A percentile compares a stretch with the other conserved stretches of the same genome.
These are phyloP conservation scores for Halictus rubicundus DNA, from an alignment of 1,140 invertebrate species.

Conservation along the genomic window DNA sequence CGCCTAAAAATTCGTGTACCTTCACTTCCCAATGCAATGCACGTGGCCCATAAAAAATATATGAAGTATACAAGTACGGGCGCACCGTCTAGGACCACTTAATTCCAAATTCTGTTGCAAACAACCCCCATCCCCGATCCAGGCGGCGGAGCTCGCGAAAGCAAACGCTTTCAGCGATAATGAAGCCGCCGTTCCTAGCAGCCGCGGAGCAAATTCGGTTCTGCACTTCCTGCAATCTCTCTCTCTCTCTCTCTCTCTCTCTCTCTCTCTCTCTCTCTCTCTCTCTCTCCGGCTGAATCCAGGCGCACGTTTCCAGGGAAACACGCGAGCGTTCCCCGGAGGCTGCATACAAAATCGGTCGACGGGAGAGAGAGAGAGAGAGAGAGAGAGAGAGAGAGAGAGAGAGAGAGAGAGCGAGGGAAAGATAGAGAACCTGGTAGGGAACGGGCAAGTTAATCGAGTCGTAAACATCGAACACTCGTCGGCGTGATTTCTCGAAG, in stretches of 20 bases:
- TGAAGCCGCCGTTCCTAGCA: not conserved
- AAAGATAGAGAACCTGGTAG: too few species aligned
- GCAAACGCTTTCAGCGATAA: not conserved
- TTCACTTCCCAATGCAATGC: too few species aligned
- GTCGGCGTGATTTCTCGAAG: slow-evolving; percentile 35
- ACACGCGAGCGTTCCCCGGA: slow-evolving; percentile 9
- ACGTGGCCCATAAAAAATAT: too few species aligned
- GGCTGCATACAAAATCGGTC: slow-evolving; percentile 8
- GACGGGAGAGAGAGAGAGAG: not conserved
- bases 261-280: too few species aligned
- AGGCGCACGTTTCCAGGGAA: slow-evolving; percentile 2
- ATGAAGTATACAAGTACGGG: too few species aligned
- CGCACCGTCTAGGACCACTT: too few species aligned
- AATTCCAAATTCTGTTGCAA: too few species aligned
- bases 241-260: too few species aligned
- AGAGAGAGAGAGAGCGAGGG: not conserved
- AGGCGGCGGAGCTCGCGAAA: not conserved
- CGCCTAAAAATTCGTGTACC: too few species aligned
- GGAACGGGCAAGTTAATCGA: slow-evolving; percentile 46
- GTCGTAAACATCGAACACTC: slow-evolving; percentile 47
- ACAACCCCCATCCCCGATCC: not conserved
- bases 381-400: not conserved
- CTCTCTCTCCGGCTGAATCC: not conserved
- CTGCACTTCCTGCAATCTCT: not conserved
- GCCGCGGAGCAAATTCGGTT: not conserved